Conservation (phyloP, 2,113 vertebrate genomes). For the Centropristis striata region DNA sequence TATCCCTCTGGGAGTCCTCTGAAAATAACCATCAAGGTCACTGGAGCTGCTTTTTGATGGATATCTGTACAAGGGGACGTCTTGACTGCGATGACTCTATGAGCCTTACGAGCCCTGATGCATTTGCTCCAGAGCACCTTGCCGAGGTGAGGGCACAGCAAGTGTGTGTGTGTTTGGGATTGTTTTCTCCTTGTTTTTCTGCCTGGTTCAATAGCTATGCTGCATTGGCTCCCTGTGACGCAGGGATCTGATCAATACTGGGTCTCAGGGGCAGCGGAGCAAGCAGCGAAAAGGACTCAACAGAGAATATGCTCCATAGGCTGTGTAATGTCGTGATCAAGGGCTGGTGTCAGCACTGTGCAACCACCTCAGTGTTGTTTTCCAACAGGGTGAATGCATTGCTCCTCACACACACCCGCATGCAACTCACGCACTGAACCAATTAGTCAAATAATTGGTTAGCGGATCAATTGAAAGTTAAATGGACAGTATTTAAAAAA, state of each 20-base stretch:
- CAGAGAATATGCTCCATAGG: constrained; percentile 45
- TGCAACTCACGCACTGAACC: neutral
- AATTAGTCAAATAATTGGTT: neutral
- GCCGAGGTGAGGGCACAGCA: constrained; percentile 25
- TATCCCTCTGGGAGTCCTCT: constrained; percentile 26
- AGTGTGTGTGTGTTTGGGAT: constrained; percentile 8
- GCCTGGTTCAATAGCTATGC: constrained; percentile 63
- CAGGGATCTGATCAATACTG: constrained; percentile 72
- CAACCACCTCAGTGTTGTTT: constrained; percentile 10
- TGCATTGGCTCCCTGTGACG: constrained; percentile 70
- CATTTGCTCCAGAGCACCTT: neutral
- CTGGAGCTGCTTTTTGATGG: constrained; percentile 17
- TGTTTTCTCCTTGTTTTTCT: constrained; percentile 38
- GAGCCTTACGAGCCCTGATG: neutral
- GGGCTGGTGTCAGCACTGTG: constrained; percentile 24
- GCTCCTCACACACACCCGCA: neutral
- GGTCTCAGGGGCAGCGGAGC: constrained; percentile 63
- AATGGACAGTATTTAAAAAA: too few relatives aligned
- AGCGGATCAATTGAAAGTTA: neutral
- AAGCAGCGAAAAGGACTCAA: constrained; percentile 37
- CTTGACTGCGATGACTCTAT: constrained; percentile 4
- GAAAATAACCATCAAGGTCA: constrained; percentile 63
- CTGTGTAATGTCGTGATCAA: constrained; percentile 37
- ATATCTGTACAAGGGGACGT: neutral
- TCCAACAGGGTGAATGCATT: neutral